Evolutionary conservation across 2,888 invertebrate species (phyloP).

Genomic region (Watsonalla binaria): DNA sequence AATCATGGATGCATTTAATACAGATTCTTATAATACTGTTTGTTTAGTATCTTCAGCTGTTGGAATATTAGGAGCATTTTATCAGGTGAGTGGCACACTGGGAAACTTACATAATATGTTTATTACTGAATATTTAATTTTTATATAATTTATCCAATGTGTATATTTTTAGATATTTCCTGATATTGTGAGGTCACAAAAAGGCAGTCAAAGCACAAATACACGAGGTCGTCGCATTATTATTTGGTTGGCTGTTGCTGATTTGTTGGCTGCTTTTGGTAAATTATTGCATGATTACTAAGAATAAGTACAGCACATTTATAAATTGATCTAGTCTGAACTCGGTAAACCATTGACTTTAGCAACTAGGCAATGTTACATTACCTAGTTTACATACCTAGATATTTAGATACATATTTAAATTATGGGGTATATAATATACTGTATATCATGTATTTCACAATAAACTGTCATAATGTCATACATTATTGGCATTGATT

Average conservation of each 20-base stretch:
- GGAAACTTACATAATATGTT: not conserved
- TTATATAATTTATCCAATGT: not conserved
- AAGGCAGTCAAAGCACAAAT: conserved; percentile 78
- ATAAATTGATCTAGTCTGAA: too few relatives aligned
- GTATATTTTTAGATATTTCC: conserved; percentile 80
- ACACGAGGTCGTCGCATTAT: conserved; percentile 84
- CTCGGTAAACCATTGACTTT: too few relatives aligned
- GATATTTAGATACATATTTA: too few relatives aligned
- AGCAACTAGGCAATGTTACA: too few relatives aligned
- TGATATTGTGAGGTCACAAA: conserved; percentile 68
- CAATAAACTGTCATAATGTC: too few relatives aligned
- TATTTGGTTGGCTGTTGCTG: conserved; percentile 87
- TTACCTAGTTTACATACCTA: too few relatives aligned
- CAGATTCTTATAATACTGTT: conserved; percentile 84
- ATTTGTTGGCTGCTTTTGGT: conserved; percentile 88
- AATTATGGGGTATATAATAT: too few relatives aligned
- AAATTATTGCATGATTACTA: conserved; percentile 23
- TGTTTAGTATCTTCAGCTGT: conserved; percentile 85
- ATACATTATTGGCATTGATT: too few relatives aligned
- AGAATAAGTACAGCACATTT: not conserved
- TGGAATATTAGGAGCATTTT: conserved; percentile 86
- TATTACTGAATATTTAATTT: not conserved
- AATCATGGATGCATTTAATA: conserved; percentile 86
- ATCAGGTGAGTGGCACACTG: conserved; percentile 79
- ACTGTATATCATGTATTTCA: too few relatives aligned